Base-by-base conservation (phyloP, 2,797 vertebrate genomes). In the Anguilla megastoma region DNA sequence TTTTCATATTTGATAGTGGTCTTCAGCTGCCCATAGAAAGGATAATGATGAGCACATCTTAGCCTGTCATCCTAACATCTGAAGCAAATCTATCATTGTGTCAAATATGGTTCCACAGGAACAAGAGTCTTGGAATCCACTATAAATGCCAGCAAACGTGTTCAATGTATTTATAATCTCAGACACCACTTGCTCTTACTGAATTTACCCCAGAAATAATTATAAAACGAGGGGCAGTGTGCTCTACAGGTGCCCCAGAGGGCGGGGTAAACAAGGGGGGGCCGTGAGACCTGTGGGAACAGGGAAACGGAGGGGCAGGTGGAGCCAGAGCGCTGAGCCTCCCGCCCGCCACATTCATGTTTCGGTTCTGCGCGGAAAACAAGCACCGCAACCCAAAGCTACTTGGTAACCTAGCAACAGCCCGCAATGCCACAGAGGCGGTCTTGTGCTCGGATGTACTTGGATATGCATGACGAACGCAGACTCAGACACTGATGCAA, bases 391-490 rank as follows among this genome's bases (percentile, higher is more conserved):
- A 54, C 41, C 50, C 56, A 48, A 71, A 80, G 54, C 71, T 82
- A 87, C 86, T 87, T 82, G 33, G 86, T 87, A 87, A 79, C 86
- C 74, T 82, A 87, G 86, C 86, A 87, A 87, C 86, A 80, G 50
- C 30, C 84, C 27, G 30, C 56, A 85, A 36, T 85, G 56, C 54
- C 84, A 85, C 84, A 33, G 52, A 80, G 76, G 14, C 76, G 18
- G 76, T 80, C 76, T 80, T 80, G 76, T 24, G 14, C 76, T 41
- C 14, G 14, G 76, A 16, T 80, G 76, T 24, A 33, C 16, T 80
- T 80, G 76, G 76, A 6, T 45, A 79, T 33, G 76, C 76, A 45
- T 45, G 76, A 4, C 4, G 33, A 45, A 48, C 30, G 16, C 16
- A 80, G 76, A 80, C 33, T 33, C 63, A 74, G 36, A 79, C 33